Conservation (phyloP, 2,797 vertebrate genomes). For the Acanthurus tractus region DNA sequence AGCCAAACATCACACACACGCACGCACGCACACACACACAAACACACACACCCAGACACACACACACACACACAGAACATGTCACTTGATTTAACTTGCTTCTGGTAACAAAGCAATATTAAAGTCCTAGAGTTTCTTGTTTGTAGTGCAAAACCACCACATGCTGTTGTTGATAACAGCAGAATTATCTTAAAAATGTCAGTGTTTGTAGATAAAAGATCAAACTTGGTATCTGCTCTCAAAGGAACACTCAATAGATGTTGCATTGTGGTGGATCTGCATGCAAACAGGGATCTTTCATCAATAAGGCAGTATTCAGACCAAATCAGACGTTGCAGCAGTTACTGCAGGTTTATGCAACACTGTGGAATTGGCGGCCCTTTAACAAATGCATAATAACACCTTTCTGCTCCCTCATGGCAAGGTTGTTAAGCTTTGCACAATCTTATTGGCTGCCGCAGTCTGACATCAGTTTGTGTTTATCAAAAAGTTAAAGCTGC, state of each 20-base stretch:
- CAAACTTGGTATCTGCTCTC: background rate
- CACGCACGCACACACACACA: no score
- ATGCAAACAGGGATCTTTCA: constrained; percentile 2
- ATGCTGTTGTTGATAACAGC: background rate
- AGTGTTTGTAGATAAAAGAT: background rate
- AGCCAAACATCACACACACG: background rate
- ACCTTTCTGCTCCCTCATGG: no score
- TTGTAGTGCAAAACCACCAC: background rate
- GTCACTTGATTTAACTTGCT: background rate
- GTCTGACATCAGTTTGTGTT: no score
- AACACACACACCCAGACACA: background rate
- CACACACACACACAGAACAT: background rate
- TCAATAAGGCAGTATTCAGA: no score
- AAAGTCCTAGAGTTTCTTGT: background rate
- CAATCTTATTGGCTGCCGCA: no score
- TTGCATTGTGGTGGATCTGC: background rate
- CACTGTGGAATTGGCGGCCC: no score
- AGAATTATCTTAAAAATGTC: background rate
- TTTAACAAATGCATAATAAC: no score
- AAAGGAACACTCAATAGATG: background rate
- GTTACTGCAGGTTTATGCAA: no score
- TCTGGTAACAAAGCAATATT: background rate
- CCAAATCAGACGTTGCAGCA: no score
- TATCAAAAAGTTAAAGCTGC: no score
- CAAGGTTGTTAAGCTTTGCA: no score